These are phyloP conservation scores for Brachyhypopomus occidentalis DNA, from an alignment of 2,113 vertebrate species.

Conservation along the genomic window DNA sequence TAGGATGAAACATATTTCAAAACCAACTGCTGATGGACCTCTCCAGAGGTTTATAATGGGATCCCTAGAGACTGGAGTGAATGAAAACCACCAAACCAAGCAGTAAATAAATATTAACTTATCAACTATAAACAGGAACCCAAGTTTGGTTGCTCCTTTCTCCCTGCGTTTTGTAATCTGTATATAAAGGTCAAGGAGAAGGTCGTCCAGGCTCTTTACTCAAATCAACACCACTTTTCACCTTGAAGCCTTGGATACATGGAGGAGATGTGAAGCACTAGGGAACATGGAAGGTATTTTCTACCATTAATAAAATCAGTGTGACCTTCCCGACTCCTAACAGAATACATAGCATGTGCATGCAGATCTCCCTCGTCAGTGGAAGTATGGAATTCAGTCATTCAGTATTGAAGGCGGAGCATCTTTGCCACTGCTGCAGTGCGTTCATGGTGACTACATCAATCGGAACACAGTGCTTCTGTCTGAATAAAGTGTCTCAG, in stretches of 20 bases:
- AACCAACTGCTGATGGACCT: no score
- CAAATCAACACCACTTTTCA: not conserved
- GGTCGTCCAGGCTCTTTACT: no score
- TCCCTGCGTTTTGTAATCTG: no score
- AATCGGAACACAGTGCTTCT: not conserved
- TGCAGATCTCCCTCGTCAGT: not conserved
- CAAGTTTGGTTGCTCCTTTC: no score
- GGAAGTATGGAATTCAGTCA: not conserved
- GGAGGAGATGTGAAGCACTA: not conserved
- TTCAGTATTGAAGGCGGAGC: not conserved
- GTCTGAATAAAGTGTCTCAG: no score
- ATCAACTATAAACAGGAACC: no score
- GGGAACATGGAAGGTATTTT: not conserved
- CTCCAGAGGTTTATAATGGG: no score
- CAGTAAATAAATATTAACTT: no score
- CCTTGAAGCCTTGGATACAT: not conserved
- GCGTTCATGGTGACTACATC: not conserved
- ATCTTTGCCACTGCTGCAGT: not conserved
- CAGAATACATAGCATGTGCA: not conserved
- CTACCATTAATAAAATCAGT: not conserved
- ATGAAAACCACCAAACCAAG: no score
- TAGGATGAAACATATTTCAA: no score
- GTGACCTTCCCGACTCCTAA: not conserved
- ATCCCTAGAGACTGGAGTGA: no score
- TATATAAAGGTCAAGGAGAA: no score